These are phyloP conservation scores for Podotricha telesiphe DNA, from an alignment of 2,888 invertebrate genomes.

Conservation along the genomic window DNA sequence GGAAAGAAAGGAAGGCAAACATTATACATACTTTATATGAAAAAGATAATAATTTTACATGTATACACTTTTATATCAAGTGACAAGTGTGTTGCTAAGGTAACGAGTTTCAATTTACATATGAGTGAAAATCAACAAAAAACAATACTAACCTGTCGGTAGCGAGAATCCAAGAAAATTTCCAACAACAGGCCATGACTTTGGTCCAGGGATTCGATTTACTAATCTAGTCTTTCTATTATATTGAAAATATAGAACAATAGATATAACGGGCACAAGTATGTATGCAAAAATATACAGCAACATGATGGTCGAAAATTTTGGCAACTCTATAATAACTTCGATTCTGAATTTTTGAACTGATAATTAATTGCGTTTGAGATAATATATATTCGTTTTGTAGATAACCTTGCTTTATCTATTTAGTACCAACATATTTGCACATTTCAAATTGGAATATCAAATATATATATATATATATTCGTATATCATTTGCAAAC, in stretches of 20 bases:
- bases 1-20: too few species aligned
- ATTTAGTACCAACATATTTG: not conserved
- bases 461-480: not conserved
- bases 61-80: too few species aligned
- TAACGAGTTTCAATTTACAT: too few species aligned
- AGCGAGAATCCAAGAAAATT: slow-evolving; percentile 25
- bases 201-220: slow-evolving; percentile 31
- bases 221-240: slow-evolving; percentile 26
- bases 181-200: slow-evolving; percentile 33
- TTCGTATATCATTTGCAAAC: not conserved
- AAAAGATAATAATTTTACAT: too few species aligned
- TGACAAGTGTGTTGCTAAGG: too few species aligned
- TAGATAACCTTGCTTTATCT: too few species aligned
- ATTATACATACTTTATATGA: too few species aligned
- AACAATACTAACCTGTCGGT: slow-evolving; percentile 26
- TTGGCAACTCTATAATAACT: not conserved
- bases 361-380: not conserved
- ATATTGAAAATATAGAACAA: slow-evolving; percentile 3
- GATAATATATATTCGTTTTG: not conserved
- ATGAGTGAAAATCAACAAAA: too few species aligned
- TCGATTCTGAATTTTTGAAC: not conserved
- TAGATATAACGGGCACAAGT: not conserved
- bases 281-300: not conserved
- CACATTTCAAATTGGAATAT: not conserved
- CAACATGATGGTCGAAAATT: not conserved